Evolutionary conservation across 2,797 vertebrate species (phyloP).

Genomic region (Gymnothorax reevesii): DNA sequence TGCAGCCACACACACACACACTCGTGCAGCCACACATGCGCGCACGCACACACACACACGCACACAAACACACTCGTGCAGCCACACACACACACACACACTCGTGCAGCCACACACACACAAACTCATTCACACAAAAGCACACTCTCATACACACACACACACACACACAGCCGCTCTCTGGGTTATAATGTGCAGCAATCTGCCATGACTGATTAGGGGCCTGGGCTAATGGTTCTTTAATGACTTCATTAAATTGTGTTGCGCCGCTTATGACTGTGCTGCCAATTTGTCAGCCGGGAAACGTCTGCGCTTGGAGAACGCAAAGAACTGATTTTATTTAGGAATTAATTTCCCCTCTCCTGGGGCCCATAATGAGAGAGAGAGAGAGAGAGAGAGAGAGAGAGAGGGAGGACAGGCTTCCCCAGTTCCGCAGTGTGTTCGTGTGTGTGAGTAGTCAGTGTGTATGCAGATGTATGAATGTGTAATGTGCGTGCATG

Average conservation of each 20-base stretch:
- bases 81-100: background rate
- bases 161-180: background rate
- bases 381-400: slow-evolving; percentile 9
- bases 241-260: slow-evolving; percentile 82
- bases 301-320: slow-evolving; percentile 70
- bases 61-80: background rate
- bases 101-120: slow-evolving; percentile 10
- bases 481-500: slow-evolving; percentile 18
- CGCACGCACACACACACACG: background rate
- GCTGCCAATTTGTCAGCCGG: slow-evolving; percentile 73
- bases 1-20: background rate
- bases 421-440: background rate
- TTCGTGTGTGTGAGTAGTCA: slow-evolving; percentile 28
- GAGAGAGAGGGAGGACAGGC: background rate
- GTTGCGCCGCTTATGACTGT: slow-evolving; percentile 75
- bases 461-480: slow-evolving; percentile 36
- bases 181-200: slow-evolving; percentile 73
- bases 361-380: slow-evolving; percentile 52
- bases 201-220: slow-evolving; percentile 74
- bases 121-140: slow-evolving; percentile 46
- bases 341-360: slow-evolving; percentile 74
- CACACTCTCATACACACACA: background rate
- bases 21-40: background rate
- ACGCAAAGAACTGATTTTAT: slow-evolving; percentile 69
- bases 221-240: slow-evolving; percentile 79